Evolutionary conservation across 2,888 invertebrate species (phyloP).

Genomic region (Tenthredo notha): DNA sequence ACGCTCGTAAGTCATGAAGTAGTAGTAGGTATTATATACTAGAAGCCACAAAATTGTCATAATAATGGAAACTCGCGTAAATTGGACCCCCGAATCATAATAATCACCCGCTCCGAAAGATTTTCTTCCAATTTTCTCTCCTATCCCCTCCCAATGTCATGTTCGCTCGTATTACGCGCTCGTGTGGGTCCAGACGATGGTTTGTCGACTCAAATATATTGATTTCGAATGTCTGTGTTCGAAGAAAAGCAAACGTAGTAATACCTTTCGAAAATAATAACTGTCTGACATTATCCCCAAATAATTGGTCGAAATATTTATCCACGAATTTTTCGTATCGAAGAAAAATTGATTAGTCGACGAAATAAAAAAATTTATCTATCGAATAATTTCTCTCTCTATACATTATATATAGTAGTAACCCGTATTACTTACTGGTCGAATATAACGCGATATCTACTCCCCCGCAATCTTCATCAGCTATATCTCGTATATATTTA

Average conservation of each 20-base stretch:
- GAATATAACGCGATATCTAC: neutral
- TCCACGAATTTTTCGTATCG: neutral
- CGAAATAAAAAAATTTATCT: neutral
- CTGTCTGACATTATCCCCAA: neutral
- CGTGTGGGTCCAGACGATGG: neutral
- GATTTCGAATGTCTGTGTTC: neutral
- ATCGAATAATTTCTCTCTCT: neutral
- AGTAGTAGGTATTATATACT: conserved; percentile 21
- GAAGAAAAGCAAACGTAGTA: neutral
- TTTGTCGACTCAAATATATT: neutral
- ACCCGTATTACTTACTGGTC: neutral
- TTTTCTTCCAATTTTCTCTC: conserved; percentile 20
- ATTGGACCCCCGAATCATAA: conserved; percentile 11
- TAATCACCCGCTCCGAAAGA: neutral
- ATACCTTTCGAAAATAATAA: neutral
- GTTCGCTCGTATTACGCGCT: conserved; percentile 9
- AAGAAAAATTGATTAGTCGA: neutral
- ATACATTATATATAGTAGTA: neutral
- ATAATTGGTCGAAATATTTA: neutral
- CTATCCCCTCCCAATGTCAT: neutral
- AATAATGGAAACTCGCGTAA: conserved; percentile 34
- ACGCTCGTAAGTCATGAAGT: conserved; percentile 34
- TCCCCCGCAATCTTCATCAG: neutral
- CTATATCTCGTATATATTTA: neutral
- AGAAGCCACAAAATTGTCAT: conserved; percentile 31